phyloP scores from a whole-genome alignment of 2,113 vertebrate genomes.

The Rynchops niger region DNA sequence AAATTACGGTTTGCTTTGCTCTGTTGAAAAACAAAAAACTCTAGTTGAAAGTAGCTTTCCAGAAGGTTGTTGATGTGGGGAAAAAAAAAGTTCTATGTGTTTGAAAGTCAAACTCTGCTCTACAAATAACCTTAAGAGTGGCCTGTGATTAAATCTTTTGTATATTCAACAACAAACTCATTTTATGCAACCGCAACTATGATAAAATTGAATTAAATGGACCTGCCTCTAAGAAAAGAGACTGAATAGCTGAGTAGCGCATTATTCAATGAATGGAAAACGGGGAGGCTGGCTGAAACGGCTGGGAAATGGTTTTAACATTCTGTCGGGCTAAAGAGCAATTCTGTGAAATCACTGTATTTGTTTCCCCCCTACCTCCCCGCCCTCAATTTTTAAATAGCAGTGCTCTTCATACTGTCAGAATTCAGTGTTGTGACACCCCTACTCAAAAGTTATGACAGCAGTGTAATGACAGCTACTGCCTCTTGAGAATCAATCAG shows the following conservation, averaged over 20 bases:
- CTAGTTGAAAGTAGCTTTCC: slow-evolving; percentile 1
- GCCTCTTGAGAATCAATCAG: slow-evolving; percentile 86
- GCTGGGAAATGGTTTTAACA: slow-evolving; percentile 3
- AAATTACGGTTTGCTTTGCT: background rate
- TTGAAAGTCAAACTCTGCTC: slow-evolving; percentile 40
- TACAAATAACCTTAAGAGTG: slow-evolving; percentile 33
- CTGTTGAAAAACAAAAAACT: background rate
- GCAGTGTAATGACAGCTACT: slow-evolving; percentile 82
- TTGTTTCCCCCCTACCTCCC: slow-evolving; percentile 67
- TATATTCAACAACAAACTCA: slow-evolving; percentile 60
- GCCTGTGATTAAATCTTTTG: slow-evolving; percentile 56
- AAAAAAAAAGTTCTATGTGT: background rate
- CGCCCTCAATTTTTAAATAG: slow-evolving; percentile 77
- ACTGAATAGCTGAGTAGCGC: slow-evolving; percentile 11
- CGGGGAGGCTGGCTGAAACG: background rate
- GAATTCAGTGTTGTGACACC: slow-evolving; percentile 82
- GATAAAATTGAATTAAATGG: slow-evolving; percentile 71
- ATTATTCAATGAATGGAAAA: slow-evolving; percentile 55
- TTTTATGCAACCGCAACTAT: slow-evolving; percentile 57
- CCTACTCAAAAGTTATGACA: slow-evolving; percentile 84
- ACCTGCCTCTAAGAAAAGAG: slow-evolving; percentile 57
- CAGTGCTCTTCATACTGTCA: slow-evolving; percentile 77
- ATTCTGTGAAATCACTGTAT: slow-evolving; percentile 53
- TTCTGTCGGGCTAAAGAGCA: slow-evolving; percentile 38
- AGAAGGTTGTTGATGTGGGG: background rate